Percentiles rank a stretch among this genome's conserved stretches.
These are phyloP conservation scores for Neodiprion fabricii DNA, from an alignment of 1,140 invertebrate genomes.

Conservation along the genomic window DNA sequence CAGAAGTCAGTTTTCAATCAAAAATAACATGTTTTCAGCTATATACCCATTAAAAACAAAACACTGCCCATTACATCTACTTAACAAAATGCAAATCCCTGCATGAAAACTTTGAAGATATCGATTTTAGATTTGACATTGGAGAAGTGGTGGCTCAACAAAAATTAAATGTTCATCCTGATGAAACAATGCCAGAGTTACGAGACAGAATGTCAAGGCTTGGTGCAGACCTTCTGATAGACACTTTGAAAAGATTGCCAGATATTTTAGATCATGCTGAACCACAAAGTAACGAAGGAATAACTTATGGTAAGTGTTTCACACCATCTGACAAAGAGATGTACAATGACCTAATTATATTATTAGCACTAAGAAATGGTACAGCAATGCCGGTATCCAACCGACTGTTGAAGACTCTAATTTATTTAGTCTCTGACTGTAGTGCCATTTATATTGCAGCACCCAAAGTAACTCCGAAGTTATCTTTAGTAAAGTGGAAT, in stretches of 20 bases:
- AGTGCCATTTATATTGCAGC: slow-evolving; percentile 63
- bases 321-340: slow-evolving; percentile 10
- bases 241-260: slow-evolving; percentile 70
- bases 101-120: no score
- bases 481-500: slow-evolving; percentile 70
- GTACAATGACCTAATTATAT: background rate
- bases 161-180: slow-evolving; percentile 65
- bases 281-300: slow-evolving; percentile 66
- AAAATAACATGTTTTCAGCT: no score
- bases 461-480: slow-evolving; percentile 69
- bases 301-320: slow-evolving; percentile 71
- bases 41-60: no score
- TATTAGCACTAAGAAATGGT: no score
- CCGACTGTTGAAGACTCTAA: no score
- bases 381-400: no score
- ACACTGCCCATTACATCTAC: no score
- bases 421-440: no score
- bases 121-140: slow-evolving; percentile 75
- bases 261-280: slow-evolving; percentile 63
- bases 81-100: no score
- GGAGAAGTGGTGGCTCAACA: slow-evolving; percentile 81
- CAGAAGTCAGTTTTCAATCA: no score
- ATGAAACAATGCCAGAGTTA: slow-evolving; percentile 74
- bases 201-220: slow-evolving; percentile 68
- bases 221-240: slow-evolving; percentile 73